Evolutionary conservation across 2,888 invertebrate genomes (phyloP), one percentile per base, ranked within the genome.

Genomic region (Lordiphosa andalusiaca): DNA sequence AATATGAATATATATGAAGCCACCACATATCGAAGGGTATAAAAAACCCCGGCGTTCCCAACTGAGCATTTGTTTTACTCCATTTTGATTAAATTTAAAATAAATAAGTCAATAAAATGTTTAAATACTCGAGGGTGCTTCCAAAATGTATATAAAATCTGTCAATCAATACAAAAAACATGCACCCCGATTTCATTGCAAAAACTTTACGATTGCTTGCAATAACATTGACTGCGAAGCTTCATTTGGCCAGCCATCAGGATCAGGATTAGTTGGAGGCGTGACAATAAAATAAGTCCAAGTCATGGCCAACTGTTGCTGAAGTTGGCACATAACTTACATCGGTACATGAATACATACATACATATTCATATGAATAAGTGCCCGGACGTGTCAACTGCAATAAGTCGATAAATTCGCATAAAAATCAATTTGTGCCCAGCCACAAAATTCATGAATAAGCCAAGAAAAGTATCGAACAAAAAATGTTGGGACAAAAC

Each of bases 401-500:
- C 54, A 46, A 49, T 61, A n/a, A n/a, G 53, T 44, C 67, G 55
- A 67, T 68, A 68, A 68, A 64, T 38, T 59, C 64, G 48, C 44
- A 68, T 67, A 62, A 52, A 60, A 53, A 58, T 62, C 55, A 72
- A 66, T 30, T 30, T 30, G 30, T 30, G 30, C 30, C 30, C 30
- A 30, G 30, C 30, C 7, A 30, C 30, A 30, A 30, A 30, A 30
- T 62, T 51, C 46, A 63, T 55, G 53, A 60, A 56, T 66, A 58
- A 53, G 50, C 48, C 51, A 55, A 52, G 23, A 13, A 21, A 33
- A 50, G 36, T 38, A 49, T 39, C 48, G 52, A 50, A 54, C 23
- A 40, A 55, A 35, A 65, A 75, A 76, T 62, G 54, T 60, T 9
- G 9, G 30, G 30, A 9, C 9, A 9, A 30, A 30, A 9, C 30